These are phyloP conservation scores for Dufourea novaeangliae DNA, from an alignment of 1,140 invertebrate genomes.

Conservation along the genomic window DNA sequence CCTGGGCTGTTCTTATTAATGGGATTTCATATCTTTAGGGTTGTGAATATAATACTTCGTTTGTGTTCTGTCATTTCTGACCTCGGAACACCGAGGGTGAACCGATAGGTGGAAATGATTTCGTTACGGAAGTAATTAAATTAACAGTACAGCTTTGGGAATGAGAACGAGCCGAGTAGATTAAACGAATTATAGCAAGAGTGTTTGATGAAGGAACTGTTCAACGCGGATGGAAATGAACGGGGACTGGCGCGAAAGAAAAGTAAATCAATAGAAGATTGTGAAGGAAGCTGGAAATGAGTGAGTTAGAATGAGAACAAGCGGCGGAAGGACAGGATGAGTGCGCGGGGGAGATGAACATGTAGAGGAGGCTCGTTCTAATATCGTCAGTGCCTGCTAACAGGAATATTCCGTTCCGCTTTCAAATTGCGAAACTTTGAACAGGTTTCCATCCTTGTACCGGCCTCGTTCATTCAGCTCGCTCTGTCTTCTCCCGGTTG, in stretches of 20 bases:
- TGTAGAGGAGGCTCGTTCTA: slow-evolving; percentile 50
- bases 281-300: slow-evolving; percentile 2
- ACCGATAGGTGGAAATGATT: too few species aligned
- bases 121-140: too few species aligned
- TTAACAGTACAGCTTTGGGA: too few species aligned
- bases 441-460: slow-evolving; percentile 25
- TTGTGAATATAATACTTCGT: too few species aligned
- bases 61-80: too few species aligned
- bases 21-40: too few species aligned
- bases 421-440: slow-evolving; percentile 64
- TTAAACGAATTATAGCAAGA: too few species aligned
- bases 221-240: not conserved
- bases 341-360: not conserved
- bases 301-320: not conserved
- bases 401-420: slow-evolving; percentile 54
- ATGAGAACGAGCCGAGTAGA: too few species aligned
- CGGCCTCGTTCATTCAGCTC: not conserved
- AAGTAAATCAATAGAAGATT: not conserved
- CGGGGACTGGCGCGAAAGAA: not conserved
- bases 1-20: too few species aligned
- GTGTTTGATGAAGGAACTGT: not conserved
- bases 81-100: too few species aligned
- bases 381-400: slow-evolving; percentile 48
- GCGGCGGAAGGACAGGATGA: too few species aligned
- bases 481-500: slow-evolving; percentile 10